Evolutionary conservation across 37 sponge, comb jelly and placozoan species (phyloP).

Genomic region (Crambe crambe): DNA sequence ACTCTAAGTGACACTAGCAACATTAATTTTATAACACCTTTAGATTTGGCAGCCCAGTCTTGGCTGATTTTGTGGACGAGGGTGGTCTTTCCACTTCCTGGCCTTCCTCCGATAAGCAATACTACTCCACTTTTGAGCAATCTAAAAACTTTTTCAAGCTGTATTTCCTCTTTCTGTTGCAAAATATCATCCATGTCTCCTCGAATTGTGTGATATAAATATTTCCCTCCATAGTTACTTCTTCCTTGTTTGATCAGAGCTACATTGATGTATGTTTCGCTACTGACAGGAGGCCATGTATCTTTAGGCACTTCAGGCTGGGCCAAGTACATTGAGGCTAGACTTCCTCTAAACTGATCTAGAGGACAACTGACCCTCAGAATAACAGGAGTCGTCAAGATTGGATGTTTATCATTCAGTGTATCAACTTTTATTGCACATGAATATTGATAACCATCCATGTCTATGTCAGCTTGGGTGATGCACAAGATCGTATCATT

Average conservation of each 20-base stretch:
- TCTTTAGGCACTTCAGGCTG: background rate
- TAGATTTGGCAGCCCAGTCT: conserved; percentile 26
- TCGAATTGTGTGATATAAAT: background rate
- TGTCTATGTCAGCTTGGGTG: no score
- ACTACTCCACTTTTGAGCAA: background rate
- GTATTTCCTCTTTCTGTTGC: background rate
- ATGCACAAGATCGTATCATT: background rate
- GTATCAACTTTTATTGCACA: no score
- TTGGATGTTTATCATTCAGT: no score
- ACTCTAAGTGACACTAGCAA: conserved; percentile 12
- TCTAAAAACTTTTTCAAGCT: conserved; percentile 18
- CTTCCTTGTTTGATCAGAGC: conserved; percentile 8
- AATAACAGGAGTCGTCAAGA: no score
- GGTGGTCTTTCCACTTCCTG: conserved; percentile 42
- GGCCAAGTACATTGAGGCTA: background rate
- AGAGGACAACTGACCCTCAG: no score
- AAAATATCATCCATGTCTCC: conserved; percentile 16
- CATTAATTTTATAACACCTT: background rate
- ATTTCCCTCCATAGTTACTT: background rate
- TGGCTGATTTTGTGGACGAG: conserved; percentile 16
- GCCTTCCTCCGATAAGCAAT: conserved; percentile 26
- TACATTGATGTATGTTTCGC: conserved; percentile 9
- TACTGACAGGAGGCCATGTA: conserved; percentile 12
- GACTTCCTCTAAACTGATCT: background rate
- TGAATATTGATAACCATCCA: no score